Percentiles rank a stretch among this genome's conserved stretches.
These are phyloP conservation scores for Misgurnus anguillicaudatus DNA, from an alignment of 2,113 vertebrate species.

Conservation along the genomic window DNA sequence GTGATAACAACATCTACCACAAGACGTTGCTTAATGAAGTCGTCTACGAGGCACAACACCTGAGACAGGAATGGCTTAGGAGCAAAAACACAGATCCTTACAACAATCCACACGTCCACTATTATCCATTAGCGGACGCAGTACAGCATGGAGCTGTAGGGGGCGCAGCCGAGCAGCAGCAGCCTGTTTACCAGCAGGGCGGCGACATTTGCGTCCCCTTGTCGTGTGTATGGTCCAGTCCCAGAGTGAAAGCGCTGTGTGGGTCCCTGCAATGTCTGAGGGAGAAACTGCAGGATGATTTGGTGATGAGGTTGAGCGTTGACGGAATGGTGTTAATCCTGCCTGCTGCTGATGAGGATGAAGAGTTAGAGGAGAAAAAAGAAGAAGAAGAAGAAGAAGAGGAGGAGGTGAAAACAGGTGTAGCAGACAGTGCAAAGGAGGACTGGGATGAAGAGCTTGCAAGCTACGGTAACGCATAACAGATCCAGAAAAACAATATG, in stretches of 20 bases:
- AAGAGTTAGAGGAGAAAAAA: constrained; percentile 7
- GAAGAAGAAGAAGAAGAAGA: constrained; percentile 52
- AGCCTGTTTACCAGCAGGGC: constrained; percentile 61
- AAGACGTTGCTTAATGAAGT: constrained; percentile 79
- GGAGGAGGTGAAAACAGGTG: neutral
- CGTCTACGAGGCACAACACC: constrained; percentile 69
- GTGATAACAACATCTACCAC: constrained; percentile 82
- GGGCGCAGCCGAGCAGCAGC: constrained; percentile 47
- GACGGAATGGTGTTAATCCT: constrained; percentile 75
- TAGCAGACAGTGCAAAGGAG: constrained; percentile 50
- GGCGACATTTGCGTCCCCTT: constrained; percentile 79
- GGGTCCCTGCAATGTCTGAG: constrained; percentile 71
- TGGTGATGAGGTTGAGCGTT: constrained; percentile 69
- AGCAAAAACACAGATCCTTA: constrained; percentile 25
- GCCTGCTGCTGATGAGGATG: constrained; percentile 55
- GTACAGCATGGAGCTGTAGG: constrained; percentile 20
- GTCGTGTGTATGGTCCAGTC: constrained; percentile 73
- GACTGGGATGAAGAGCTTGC: constrained; percentile 62
- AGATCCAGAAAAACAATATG: neutral
- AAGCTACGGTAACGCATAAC: neutral
- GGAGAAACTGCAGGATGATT: constrained; percentile 66
- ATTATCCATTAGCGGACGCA: neutral
- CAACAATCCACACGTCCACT: neutral
- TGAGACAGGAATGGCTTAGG: constrained; percentile 68
- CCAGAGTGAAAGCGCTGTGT: constrained; percentile 77